A percentile compares a stretch with the other conserved stretches of the same genome.
Evolutionary conservation across 2,888 invertebrate species (phyloP).

Genomic region (Cantharis lateralis): DNA sequence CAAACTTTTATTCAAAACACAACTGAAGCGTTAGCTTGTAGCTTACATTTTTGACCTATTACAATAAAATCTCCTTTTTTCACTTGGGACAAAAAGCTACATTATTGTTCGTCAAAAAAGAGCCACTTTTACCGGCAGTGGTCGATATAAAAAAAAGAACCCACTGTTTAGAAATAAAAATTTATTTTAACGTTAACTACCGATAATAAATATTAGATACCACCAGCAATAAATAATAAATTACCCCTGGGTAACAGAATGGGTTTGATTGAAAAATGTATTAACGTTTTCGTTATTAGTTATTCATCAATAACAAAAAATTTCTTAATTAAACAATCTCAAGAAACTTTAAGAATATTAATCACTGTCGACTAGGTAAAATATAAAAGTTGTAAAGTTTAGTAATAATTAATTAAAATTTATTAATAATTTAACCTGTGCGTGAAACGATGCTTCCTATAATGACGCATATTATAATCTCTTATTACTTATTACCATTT

Average conservation of each 20-base stretch:
- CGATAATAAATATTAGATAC: too few relatives aligned
- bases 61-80: too few relatives aligned
- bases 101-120: too few relatives aligned
- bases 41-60: too few relatives aligned
- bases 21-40: too few relatives aligned
- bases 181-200: too few relatives aligned
- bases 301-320: not conserved
- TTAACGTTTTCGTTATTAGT: not conserved
- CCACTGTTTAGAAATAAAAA: too few relatives aligned
- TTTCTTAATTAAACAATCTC: not conserved
- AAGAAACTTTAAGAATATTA: not conserved
- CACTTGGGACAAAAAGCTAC: too few relatives aligned
- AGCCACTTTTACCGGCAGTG: too few relatives aligned
- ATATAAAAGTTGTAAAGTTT: not conserved
- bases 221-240: not conserved
- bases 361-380: not conserved
- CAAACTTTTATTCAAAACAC: not conserved
- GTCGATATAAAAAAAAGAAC: too few relatives aligned
- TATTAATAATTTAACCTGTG: not conserved
- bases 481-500: too few relatives aligned
- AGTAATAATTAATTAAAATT: not conserved
- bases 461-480: too few relatives aligned
- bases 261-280: not conserved
- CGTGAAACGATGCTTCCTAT: not conserved
- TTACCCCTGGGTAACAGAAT: not conserved